Evolutionary conservation across 2,888 invertebrate species (phyloP).

Genomic region (Gastrophysa polygoni): DNA sequence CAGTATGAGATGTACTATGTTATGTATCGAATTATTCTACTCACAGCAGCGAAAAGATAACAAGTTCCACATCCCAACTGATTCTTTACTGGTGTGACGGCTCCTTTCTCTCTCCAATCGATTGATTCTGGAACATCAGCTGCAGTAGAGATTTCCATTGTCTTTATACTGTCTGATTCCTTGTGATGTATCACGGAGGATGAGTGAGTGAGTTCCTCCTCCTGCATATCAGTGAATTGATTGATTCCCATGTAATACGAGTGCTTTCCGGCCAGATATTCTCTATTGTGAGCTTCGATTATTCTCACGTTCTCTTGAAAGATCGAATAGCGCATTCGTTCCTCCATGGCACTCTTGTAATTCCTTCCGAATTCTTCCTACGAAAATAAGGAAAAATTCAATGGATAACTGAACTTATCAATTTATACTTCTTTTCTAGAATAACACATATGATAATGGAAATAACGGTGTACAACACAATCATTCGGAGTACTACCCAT

Average conservation of each 20-base stretch:
- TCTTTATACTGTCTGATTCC: not conserved
- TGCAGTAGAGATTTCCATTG: not conserved
- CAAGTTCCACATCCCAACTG: conserved; percentile 40
- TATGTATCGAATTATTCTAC: no score
- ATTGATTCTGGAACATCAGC: conserved; percentile 24
- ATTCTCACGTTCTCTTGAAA: conserved; percentile 26
- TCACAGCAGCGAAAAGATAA: conserved; percentile 40
- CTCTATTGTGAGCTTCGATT: conserved; percentile 26
- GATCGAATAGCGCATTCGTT: conserved; percentile 18
- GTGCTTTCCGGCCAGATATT: conserved; percentile 22
- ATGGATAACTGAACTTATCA: no score
- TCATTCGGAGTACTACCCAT: no score
- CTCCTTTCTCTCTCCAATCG: conserved; percentile 40
- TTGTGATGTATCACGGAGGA: no score
- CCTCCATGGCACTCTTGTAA: conserved; percentile 17
- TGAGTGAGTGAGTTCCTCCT: conserved; percentile 39
- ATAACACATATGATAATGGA: no score
- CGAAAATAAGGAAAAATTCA: no score
- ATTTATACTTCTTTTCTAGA: no score
- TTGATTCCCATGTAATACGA: conserved; percentile 19
- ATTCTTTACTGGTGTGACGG: conserved; percentile 39
- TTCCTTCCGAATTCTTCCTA: not conserved
- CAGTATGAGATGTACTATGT: no score
- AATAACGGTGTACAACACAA: no score
- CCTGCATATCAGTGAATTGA: conserved; percentile 20